Evolutionary conservation across 2,113 vertebrate species (phyloP), one percentile per base, ranked within the genome.

Genomic region (Zosterops japonicus): DNA sequence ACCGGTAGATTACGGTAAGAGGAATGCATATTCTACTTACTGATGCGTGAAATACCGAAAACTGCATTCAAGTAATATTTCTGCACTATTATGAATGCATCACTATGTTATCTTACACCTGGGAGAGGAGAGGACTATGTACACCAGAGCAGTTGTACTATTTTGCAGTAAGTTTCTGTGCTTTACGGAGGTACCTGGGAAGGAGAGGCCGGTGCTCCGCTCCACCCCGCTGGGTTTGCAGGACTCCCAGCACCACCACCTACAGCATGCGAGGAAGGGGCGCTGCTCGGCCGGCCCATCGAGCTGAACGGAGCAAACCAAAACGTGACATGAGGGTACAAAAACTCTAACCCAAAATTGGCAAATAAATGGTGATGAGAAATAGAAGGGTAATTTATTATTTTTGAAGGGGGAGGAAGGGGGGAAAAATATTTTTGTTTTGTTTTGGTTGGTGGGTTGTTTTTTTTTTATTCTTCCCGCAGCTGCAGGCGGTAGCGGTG

Each of bases 401-500:
- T 88, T 91, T 96, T 72, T 68, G 52, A 86, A 76, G 39, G 47
- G 31, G 7, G n/a, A 72, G 14, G 28, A 77, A 31, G 14, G 15
- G 13, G 22, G 14, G 8, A 22, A n/a, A n/a, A 12, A 82, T 59
- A 68, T 7, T n/a, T 2, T 6, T 53, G 14, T 97, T 99, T 90
- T 97, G 6, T 71, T 72, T 92, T 91, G 79, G 19, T 85, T 76
- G 76, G 83, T 44, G 47, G 84, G 77, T 39, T 11, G 57, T 3
- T 27, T 21, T 7, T 91, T 99, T 98, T 93, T 98, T 98, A 99
- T 98, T 99, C 99, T 97, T 99, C 99, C 42, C 99, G 99, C 94
- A 99, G 98, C 98, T 99, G 99, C 98, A 99, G 98, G 97, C 99
- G 99, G 98, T 99, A 99, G 97, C 98, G 99, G 97, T 99, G 99